Conservation (phyloP, 2,113 vertebrate genomes). For the Gambusia affinis region DNA sequence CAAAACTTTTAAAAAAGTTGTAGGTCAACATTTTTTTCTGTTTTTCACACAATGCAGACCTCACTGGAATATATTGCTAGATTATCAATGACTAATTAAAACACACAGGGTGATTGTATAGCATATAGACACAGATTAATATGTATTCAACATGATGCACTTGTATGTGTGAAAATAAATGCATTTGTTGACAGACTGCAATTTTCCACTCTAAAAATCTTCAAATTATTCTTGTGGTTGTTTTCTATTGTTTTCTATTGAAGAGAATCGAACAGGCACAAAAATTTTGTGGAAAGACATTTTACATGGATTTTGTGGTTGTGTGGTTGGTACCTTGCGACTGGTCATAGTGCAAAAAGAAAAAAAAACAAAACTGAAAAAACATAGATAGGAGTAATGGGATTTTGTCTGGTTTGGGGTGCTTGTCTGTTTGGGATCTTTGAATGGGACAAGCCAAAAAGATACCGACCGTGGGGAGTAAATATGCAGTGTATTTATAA, state of each 20-base stretch:
- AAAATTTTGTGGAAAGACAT: too few relatives aligned
- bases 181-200: too few relatives aligned
- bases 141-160: background rate
- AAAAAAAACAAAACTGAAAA: constrained; percentile 64
- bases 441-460: constrained; percentile 16
- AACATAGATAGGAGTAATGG: constrained; percentile 43
- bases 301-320: constrained; percentile 36
- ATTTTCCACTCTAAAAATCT: too few relatives aligned
- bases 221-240: too few relatives aligned
- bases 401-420: constrained; percentile 27
- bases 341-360: constrained; percentile 43
- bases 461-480: background rate
- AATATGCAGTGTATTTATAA: background rate
- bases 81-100: too few relatives aligned
- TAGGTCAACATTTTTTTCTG: too few relatives aligned
- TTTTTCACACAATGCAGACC: too few relatives aligned
- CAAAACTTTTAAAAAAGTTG: too few relatives aligned
- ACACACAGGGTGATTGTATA: background rate
- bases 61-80: too few relatives aligned
- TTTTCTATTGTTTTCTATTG: too few relatives aligned
- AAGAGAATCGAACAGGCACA: too few relatives aligned
- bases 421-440: constrained; percentile 12
- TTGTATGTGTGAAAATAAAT: background rate
- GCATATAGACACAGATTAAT: background rate
- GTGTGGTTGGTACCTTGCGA: constrained; percentile 46